Conservation (phyloP, 2,888 invertebrate species). For the Torymus texanus region DNA sequence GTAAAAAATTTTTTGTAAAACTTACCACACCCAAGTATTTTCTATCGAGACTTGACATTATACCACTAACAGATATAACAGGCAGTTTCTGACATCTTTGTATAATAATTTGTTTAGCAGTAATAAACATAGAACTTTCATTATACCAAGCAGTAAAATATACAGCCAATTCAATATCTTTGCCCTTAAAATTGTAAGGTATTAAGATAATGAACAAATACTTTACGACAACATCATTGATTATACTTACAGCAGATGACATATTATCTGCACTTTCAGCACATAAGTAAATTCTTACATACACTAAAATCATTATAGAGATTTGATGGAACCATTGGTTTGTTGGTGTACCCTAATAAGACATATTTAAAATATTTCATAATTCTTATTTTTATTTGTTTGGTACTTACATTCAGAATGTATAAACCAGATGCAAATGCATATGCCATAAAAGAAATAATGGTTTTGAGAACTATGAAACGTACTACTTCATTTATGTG, state of each 20-base stretch:
- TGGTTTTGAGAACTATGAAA: constrained; percentile 19
- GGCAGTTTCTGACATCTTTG: constrained; percentile 13
- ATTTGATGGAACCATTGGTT: constrained; percentile 15
- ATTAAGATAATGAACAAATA: no score
- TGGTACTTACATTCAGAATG: constrained; percentile 22
- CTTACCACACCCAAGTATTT: constrained; percentile 11
- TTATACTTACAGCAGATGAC: constrained; percentile 19
- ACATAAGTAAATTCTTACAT: constrained; percentile 14
- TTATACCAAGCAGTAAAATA: constrained; percentile 14
- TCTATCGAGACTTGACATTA: constrained; percentile 6
- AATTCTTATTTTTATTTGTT: background rate
- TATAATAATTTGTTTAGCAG: background rate
- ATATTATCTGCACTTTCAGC: constrained; percentile 27
- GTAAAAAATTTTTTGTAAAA: no score
- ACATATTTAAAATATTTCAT: background rate
- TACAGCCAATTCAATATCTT: background rate
- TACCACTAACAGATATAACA: background rate
- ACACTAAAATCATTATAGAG: background rate
- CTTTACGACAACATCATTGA: no score
- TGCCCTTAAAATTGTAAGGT: background rate
- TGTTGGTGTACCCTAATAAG: background rate
- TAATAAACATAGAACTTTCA: background rate
- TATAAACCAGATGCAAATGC: constrained; percentile 21
- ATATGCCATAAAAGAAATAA: background rate
- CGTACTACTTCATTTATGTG: constrained; percentile 8